Conservation (phyloP, 2,888 invertebrate genomes). For the Caprella mutica region DNA sequence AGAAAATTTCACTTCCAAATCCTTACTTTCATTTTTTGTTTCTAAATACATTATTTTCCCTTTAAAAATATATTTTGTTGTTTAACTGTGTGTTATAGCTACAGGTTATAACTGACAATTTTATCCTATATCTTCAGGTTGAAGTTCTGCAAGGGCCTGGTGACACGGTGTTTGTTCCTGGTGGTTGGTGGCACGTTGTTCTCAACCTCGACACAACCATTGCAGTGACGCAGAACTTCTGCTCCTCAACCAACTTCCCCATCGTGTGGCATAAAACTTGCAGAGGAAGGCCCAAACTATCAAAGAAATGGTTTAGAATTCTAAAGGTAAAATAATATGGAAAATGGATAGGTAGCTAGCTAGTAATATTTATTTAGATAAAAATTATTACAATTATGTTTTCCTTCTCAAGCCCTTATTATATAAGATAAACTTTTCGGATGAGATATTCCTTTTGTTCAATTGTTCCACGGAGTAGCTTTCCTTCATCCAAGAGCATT, state of each 20-base stretch:
- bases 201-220: constrained; percentile 90
- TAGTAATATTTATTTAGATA: too few relatives aligned
- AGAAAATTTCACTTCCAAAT: too few relatives aligned
- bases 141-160: constrained; percentile 92
- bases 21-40: too few relatives aligned
- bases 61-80: background rate
- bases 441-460: too few relatives aligned
- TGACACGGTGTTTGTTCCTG: constrained; percentile 95
- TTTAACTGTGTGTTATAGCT: background rate
- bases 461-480: too few relatives aligned
- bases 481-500: too few relatives aligned
- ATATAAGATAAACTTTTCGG: too few relatives aligned
- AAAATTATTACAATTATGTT: too few relatives aligned
- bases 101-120: background rate
- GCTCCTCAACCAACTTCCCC: constrained; percentile 89
- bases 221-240: constrained; percentile 97
- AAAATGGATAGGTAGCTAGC: too few relatives aligned
- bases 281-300: constrained; percentile 86
- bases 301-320: constrained; percentile 70
- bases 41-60: background rate
- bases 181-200: constrained; percentile 99
- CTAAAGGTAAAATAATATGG: constrained; percentile 46
- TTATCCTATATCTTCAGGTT: constrained; percentile 48
- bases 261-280: constrained; percentile 97
- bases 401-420: too few relatives aligned